Conservation (phyloP, 1,140 invertebrate genomes). For the Drosophila ficusphila region DNA sequence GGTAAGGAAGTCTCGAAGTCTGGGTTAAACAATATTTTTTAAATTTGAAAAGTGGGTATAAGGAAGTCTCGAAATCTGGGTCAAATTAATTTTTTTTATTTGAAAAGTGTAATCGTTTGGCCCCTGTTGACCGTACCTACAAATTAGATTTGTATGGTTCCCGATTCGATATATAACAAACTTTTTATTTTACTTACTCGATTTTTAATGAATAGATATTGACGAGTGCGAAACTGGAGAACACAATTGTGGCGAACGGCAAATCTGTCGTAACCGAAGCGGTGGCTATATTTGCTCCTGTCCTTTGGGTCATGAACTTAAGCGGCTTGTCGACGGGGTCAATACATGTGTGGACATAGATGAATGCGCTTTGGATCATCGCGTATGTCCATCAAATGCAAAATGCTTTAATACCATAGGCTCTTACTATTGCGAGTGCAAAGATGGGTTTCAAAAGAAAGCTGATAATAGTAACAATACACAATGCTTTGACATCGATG, state of each 20-base stretch:
- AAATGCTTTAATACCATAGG: slow-evolving; percentile 92
- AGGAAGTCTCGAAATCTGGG: too few relatives aligned
- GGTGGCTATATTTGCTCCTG: slow-evolving; percentile 92
- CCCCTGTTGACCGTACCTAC: too few relatives aligned
- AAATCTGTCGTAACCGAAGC: slow-evolving; percentile 90
- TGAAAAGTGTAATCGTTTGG: too few relatives aligned
- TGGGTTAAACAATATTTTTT: too few relatives aligned
- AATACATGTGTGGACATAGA: slow-evolving; percentile 94
- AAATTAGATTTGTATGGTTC: too few relatives aligned
- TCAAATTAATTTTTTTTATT: too few relatives aligned
- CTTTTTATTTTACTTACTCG: not conserved
- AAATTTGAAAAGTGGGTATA: too few relatives aligned
- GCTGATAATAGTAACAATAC: slow-evolving; percentile 66
- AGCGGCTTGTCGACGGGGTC: slow-evolving; percentile 84
- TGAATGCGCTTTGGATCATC: slow-evolving; percentile 88
- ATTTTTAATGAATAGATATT: slow-evolving; percentile 85
- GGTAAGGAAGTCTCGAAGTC: too few relatives aligned
- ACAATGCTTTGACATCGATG: slow-evolving; percentile 88
- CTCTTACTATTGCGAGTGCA: slow-evolving; percentile 92
- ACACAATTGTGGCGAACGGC: slow-evolving; percentile 88
- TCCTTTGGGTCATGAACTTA: slow-evolving; percentile 87
- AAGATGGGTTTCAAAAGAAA: slow-evolving; percentile 89
- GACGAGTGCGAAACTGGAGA: slow-evolving; percentile 89
- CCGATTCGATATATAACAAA: too few relatives aligned
- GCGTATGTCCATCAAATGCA: slow-evolving; percentile 86